Conservation (phyloP, 2,797 vertebrate genomes). For the Cuculus canorus region DNA sequence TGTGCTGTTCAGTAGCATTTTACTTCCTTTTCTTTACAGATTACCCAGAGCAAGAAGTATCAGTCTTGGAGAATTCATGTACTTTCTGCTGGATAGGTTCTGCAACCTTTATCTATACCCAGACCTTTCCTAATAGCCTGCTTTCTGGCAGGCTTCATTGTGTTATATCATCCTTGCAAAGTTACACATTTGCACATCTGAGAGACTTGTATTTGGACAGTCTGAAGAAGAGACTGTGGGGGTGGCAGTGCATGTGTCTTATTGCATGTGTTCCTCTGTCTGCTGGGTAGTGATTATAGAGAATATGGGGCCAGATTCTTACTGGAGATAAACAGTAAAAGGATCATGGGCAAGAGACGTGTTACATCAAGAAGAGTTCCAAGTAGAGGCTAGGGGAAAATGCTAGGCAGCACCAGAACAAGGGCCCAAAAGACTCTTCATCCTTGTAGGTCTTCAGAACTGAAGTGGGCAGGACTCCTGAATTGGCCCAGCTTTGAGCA, state of each 20-base stretch:
- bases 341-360: background rate
- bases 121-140: background rate
- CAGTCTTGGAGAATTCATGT: background rate
- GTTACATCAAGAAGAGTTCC: background rate
- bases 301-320: background rate
- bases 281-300: background rate
- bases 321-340: background rate
- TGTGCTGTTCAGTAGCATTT: background rate
- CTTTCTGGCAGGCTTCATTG: background rate
- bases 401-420: background rate
- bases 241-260: background rate
- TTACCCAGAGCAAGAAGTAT: background rate
- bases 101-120: background rate
- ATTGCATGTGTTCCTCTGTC: background rate
- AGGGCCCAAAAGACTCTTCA: background rate
- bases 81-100: background rate
- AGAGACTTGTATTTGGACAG: background rate
- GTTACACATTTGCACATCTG: background rate
- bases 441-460: background rate
- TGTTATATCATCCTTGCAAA: background rate
- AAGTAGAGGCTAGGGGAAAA: background rate
- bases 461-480: background rate
- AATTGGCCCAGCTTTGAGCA: background rate
- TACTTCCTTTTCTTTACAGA: background rate
- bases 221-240: background rate